Conservation (phyloP, 1,140 invertebrate genomes). For the Ceratoteleas bidentatus region DNA sequence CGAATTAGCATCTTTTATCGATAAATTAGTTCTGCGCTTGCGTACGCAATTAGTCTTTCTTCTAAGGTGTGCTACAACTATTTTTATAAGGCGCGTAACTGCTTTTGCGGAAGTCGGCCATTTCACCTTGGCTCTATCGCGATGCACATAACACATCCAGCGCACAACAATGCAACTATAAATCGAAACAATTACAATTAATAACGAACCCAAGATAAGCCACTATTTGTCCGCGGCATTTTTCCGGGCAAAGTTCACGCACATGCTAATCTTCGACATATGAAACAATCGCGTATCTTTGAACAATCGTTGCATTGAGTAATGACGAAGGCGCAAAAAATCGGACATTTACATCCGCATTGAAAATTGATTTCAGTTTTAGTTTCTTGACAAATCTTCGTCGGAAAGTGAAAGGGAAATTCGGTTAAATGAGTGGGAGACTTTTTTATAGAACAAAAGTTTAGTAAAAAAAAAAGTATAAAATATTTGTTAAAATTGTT, state of each 20-base stretch:
- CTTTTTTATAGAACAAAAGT: too few species aligned
- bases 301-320: too few species aligned
- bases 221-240: slow-evolving; percentile 6
- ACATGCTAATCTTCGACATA: slow-evolving; percentile 7
- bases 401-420: too few species aligned
- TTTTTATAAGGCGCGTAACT: slow-evolving; percentile 7
- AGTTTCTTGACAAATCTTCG: too few species aligned
- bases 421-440: too few species aligned
- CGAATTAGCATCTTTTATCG: slow-evolving; percentile 24
- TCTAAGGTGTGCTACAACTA: slow-evolving; percentile 34
- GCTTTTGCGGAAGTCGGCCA: slow-evolving; percentile 33
- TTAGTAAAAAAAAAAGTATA: too few species aligned
- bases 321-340: too few species aligned
- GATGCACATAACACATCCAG: slow-evolving; percentile 31
- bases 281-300: slow-evolving; percentile 11
- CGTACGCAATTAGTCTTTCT: slow-evolving; percentile 27
- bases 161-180: slow-evolving; percentile 25
- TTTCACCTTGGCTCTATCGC: slow-evolving; percentile 47
- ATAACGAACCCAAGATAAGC: slow-evolving; percentile 24
- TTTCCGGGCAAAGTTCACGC: slow-evolving; percentile 29
- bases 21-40: slow-evolving; percentile 27
- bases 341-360: too few species aligned
- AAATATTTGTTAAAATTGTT: too few species aligned
- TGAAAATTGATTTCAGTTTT: too few species aligned
- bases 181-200: slow-evolving; percentile 51